Percentiles rank a stretch among this genome's conserved stretches.
phyloP scores from a whole-genome alignment of 2,113 vertebrate species.

The Vombatus ursinus region DNA sequence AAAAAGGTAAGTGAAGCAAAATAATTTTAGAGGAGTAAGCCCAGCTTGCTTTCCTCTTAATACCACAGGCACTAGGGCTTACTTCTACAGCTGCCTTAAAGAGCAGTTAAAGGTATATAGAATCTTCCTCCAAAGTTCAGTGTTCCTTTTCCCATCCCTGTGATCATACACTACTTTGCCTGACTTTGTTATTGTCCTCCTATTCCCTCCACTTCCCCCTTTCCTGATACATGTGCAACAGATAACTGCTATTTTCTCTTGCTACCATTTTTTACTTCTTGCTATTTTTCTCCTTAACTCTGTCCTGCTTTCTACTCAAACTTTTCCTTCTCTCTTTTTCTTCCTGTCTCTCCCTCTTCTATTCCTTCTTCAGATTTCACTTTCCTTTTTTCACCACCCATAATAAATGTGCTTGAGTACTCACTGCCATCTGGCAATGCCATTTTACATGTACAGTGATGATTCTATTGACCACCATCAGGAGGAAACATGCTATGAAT shows the following conservation, averaged over 20 bases:
- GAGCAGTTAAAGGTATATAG: not conserved
- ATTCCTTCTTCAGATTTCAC: not conserved
- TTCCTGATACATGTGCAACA: not conserved
- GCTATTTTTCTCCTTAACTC: not conserved
- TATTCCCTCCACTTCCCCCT: not conserved
- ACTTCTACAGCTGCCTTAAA: not conserved
- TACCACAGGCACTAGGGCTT: not conserved
- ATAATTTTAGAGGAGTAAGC: not conserved
- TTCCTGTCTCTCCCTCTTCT: not conserved
- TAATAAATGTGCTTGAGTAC: not conserved
- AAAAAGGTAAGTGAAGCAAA: not conserved
- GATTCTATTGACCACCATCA: not conserved
- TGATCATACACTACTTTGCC: not conserved
- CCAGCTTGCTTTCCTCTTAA: not conserved
- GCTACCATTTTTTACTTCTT: not conserved
- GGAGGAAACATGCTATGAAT: not conserved
- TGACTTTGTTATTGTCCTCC: not conserved
- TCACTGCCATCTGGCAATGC: slow-evolving; percentile 9
- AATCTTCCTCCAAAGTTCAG: not conserved
- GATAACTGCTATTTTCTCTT: not conserved
- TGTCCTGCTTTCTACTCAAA: not conserved
- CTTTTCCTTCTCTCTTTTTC: not conserved
- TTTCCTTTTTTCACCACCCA: not conserved
- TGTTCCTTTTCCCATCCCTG: not conserved
- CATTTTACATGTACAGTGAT: not conserved